Evolutionary conservation across 1,140 invertebrate species (phyloP).

Genomic region (Rhizoglyphus robini): DNA sequence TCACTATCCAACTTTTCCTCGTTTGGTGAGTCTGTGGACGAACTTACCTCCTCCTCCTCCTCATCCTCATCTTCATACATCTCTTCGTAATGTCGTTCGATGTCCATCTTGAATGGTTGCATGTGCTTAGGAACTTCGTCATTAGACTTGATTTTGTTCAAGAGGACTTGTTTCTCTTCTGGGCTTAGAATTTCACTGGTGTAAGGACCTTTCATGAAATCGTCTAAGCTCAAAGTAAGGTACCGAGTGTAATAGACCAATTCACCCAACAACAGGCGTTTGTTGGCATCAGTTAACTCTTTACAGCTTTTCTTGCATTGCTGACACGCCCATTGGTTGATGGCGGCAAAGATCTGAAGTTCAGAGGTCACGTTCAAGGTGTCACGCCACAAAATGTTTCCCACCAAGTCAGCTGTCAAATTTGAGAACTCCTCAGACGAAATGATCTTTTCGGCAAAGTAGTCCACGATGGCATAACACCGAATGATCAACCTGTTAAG

Average conservation of each 20-base stretch:
- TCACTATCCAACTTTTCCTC: neutral
- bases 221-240: slow-evolving; percentile 45
- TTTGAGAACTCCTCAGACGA: slow-evolving; percentile 50
- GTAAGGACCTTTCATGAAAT: slow-evolving; percentile 41
- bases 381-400: slow-evolving; percentile 45
- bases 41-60: neutral
- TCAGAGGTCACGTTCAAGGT: slow-evolving; percentile 26
- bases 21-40: neutral
- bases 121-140: slow-evolving; percentile 22
- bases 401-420: slow-evolving; percentile 43
- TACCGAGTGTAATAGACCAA: slow-evolving; percentile 50
- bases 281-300: slow-evolving; percentile 45
- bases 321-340: slow-evolving; percentile 47
- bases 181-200: slow-evolving; percentile 32
- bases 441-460: slow-evolving; percentile 44
- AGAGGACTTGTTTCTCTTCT: slow-evolving; percentile 31
- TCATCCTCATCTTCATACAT: neutral
- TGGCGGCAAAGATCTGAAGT: slow-evolving; percentile 24
- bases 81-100: neutral
- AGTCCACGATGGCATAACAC: slow-evolving; percentile 47
- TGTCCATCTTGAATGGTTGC: slow-evolving; percentile 17
- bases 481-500: slow-evolving; percentile 41
- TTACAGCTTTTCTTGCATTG: slow-evolving; percentile 48
- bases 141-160: slow-evolving; percentile 23
- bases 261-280: slow-evolving; percentile 45